Percentiles rank a stretch among this genome's conserved stretches.
Conservation (phyloP, 2,113 vertebrate genomes). For the Rhinolophus sinicus region DNA sequence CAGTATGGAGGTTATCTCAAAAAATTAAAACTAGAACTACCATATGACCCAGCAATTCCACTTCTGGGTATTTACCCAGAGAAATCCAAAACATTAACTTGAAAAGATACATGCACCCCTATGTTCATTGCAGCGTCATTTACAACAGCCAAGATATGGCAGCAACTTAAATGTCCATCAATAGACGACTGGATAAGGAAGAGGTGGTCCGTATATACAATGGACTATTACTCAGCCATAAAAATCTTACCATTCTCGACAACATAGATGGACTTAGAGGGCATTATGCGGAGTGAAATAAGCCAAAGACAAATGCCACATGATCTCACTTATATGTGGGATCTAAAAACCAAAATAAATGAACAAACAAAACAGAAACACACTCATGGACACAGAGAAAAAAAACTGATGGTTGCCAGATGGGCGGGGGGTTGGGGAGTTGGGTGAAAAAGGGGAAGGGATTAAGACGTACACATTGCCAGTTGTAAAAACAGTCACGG, state of each 20-base stretch:
- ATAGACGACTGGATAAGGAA: background rate
- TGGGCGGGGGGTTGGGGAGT: background rate
- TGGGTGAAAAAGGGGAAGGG: background rate
- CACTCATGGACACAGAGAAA: background rate
- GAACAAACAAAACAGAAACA: background rate
- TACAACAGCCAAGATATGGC: background rate
- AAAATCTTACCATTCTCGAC: background rate
- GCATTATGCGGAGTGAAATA: background rate
- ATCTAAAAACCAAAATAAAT: background rate
- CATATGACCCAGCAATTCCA: background rate
- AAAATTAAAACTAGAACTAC: background rate
- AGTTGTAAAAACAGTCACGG: background rate
- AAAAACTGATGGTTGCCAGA: background rate
- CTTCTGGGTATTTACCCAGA: no score
- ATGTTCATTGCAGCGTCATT: background rate
- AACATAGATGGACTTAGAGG: background rate
- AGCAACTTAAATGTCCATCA: background rate
- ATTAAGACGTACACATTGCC: no score
- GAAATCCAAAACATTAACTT: background rate
- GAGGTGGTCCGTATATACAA: background rate
- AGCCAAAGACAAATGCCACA: no score
- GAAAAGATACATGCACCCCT: background rate
- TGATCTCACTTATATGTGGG: background rate
- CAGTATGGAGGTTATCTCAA: background rate
- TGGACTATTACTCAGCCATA: background rate